phyloP scores from a whole-genome alignment of 2,888 invertebrate species.

The Agriopis leucophaearia region DNA sequence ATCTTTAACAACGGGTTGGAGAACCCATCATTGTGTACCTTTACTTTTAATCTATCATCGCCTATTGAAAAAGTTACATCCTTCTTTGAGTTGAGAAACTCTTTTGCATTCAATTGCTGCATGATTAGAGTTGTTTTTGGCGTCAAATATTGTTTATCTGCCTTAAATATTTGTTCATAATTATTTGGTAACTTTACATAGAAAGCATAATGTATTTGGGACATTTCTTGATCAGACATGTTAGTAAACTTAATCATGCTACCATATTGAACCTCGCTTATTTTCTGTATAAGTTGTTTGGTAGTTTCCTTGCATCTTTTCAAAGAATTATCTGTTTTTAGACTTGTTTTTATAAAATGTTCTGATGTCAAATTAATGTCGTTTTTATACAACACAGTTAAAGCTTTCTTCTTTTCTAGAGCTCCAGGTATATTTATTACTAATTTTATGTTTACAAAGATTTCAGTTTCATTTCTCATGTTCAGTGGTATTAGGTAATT shows the following conservation, averaged over 20 bases:
- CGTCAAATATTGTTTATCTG: conserved; percentile 49
- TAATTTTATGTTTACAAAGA: conserved; percentile 64
- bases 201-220: conserved; percentile 50
- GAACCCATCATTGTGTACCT: conserved; percentile 66
- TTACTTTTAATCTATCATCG: conserved; percentile 56
- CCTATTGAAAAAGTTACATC: conserved; percentile 58
- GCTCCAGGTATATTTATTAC: conserved; percentile 66
- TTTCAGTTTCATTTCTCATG: conserved; percentile 45
- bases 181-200: conserved; percentile 66
- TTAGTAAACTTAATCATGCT: conserved; percentile 60
- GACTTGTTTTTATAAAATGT: conserved; percentile 65
- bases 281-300: conserved; percentile 57
- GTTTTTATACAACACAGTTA: conserved; percentile 65
- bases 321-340: conserved; percentile 42
- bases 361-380: conserved; percentile 60
- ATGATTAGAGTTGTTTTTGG: conserved; percentile 49
- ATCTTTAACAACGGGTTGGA: conserved; percentile 61
- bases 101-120: conserved; percentile 57
- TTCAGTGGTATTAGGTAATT: conserved; percentile 63
- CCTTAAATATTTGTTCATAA: conserved; percentile 58
- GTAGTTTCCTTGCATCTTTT: conserved; percentile 53
- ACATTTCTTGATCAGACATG: conserved; percentile 22
- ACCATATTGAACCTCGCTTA: conserved; percentile 52
- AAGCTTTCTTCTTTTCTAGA: conserved; percentile 62
- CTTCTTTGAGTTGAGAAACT: conserved; percentile 63